These are phyloP conservation scores for Portevinia maculata DNA, from an alignment of 2,888 invertebrate genomes.

Conservation along the genomic window DNA sequence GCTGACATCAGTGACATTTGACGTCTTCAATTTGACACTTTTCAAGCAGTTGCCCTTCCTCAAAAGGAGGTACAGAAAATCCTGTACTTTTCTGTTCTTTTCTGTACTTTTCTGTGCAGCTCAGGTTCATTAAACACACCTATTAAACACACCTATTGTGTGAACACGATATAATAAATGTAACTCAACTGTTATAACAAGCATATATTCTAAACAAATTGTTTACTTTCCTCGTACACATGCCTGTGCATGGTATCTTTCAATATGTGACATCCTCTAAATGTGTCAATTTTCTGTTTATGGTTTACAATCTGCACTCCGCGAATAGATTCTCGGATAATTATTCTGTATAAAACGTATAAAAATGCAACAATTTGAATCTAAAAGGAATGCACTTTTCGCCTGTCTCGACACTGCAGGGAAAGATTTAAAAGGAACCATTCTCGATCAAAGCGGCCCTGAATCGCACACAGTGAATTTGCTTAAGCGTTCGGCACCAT, in stretches of 20 bases:
- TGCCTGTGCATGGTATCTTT: neutral
- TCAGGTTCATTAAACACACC: too few relatives aligned
- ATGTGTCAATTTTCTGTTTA: conserved; percentile 9
- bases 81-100: too few relatives aligned
- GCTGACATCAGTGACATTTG: too few relatives aligned
- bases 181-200: too few relatives aligned
- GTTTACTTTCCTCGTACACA: neutral
- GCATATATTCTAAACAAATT: too few relatives aligned
- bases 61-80: too few relatives aligned
- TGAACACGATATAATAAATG: too few relatives aligned
- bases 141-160: too few relatives aligned
- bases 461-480: conserved; percentile 78
- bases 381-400: conserved; percentile 88
- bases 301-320: neutral
- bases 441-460: conserved; percentile 78
- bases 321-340: neutral
- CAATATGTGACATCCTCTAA: neutral
- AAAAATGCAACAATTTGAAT: conserved; percentile 83
- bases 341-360: neutral
- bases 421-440: conserved; percentile 83
- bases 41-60: too few relatives aligned
- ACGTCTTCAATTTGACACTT: too few relatives aligned
- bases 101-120: too few relatives aligned
- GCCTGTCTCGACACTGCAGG: conserved; percentile 87
- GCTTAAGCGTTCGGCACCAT: conserved; percentile 81